Evolutionary conservation across 2,113 vertebrate genomes (phyloP), one percentile per base, ranked within the genome.

Genomic region (Poicephalus meyeri): DNA sequence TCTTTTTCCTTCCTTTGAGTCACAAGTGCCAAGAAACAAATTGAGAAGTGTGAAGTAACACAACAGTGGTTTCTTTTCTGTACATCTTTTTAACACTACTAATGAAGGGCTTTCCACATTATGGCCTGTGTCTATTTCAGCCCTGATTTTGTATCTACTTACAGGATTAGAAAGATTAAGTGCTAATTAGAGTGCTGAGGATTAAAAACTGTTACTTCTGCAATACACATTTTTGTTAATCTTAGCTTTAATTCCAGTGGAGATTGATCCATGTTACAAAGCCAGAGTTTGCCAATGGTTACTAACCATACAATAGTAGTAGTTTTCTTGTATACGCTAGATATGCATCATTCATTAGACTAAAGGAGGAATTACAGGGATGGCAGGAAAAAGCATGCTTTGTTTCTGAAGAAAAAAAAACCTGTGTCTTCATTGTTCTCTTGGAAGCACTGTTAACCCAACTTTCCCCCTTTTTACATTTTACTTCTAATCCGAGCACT

Each of bases 151-250:
- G 55, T 90, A 91, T 73, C 85, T 93, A 64, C 89, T 96, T 94
- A 95, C 25, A 88, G 88, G 94, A 95, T 90, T 96, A 95, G 92
- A 94, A 93, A 93, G 88, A 90, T 83, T 86, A 96, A 83, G 68
- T 78, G 76, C 76, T 95, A 96, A 95, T 96, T 95, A 90, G 88
- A 83, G 55, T 35, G 74, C 35, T 60, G 60, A 44, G 64, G 90
- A 83, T 93, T 94, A 96, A 89, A 80, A 93, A 93, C 79, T 89
- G 52, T 71, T 93, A 87, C 84, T 94, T 89, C 78, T 88, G 56
- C 55, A 78, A 83, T 64, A 72, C 93, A 96, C 79, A 23, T 89
- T 97, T 95, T 95, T 95, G 81, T 91, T 95, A 94, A 93, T 91
- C 82, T 89, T 86, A 50, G 41, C 60, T 86, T 96, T 93, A 93